phyloP scores from a whole-genome alignment of 2,113 vertebrate species.

The Platichthys stellatus region DNA sequence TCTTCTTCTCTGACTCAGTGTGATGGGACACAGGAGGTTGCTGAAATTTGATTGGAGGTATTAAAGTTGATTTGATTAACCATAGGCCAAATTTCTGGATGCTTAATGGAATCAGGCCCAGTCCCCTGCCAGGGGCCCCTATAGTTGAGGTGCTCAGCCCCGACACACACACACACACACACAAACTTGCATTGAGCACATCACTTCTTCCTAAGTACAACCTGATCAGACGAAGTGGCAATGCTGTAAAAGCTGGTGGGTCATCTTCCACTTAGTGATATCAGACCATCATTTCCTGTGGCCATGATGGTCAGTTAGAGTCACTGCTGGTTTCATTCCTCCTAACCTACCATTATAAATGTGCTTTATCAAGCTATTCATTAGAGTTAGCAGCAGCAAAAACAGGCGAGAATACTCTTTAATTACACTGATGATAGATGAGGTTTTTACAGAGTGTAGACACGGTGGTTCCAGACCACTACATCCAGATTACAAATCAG shows the following conservation, averaged over 20 bases:
- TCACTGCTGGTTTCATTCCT: constrained; percentile 47
- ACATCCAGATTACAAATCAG: not conserved
- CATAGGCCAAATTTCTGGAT: constrained; percentile 69
- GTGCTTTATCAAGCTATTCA: constrained; percentile 72
- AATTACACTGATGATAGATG: constrained; percentile 76
- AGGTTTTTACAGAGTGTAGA: constrained; percentile 50
- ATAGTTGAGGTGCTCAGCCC: constrained; percentile 31
- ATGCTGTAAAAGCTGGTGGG: not conserved
- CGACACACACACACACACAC: constrained; percentile 25
- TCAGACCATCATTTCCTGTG: constrained; percentile 16
- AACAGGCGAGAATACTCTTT: constrained; percentile 66
- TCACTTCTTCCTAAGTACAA: constrained; percentile 7
- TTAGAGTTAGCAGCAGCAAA: constrained; percentile 51
- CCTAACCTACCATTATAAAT: constrained; percentile 32
- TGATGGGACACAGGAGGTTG: constrained; percentile 69
- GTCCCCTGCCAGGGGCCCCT: constrained; percentile 59
- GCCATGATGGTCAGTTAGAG: constrained; percentile 3
- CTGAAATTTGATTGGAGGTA: constrained; percentile 74
- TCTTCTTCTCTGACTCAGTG: constrained; percentile 36
- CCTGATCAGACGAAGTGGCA: constrained; percentile 4
- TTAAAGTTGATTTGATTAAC: constrained; percentile 78
- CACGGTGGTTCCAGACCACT: constrained; percentile 8
- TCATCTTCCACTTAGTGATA: not conserved
- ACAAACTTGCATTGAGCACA: not conserved
- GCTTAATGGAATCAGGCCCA: constrained; percentile 73